Evolutionary conservation across 2,113 vertebrate species (phyloP).

Genomic region (pig (Sus scrofa)): T2T-Sscrofa CM000829.6:60337001-60337500

Average conservation of each 20-base stretch:
- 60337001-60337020: neutral
- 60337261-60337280: too few relatives aligned
- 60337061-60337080: neutral
- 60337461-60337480: too few relatives aligned
- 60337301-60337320: too few relatives aligned
- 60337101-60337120: neutral
- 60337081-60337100: neutral
- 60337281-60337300: too few relatives aligned
- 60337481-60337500: neutral
- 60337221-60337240: neutral
- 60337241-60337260: neutral
- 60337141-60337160: neutral
- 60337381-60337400: too few relatives aligned
- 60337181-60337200: neutral
- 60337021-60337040: neutral
- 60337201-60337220: neutral
- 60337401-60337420: too few relatives aligned
- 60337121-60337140: neutral
- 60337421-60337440: too few relatives aligned
- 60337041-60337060: conserved; percentile 3
- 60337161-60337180: neutral
- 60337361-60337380: too few relatives aligned
- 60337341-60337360: too few relatives aligned
- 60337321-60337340: too few relatives aligned
- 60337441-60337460: too few relatives aligned